Evolutionary conservation across 2,113 vertebrate genomes (phyloP).

Genomic region (Poeciliopsis prolifica): DNA sequence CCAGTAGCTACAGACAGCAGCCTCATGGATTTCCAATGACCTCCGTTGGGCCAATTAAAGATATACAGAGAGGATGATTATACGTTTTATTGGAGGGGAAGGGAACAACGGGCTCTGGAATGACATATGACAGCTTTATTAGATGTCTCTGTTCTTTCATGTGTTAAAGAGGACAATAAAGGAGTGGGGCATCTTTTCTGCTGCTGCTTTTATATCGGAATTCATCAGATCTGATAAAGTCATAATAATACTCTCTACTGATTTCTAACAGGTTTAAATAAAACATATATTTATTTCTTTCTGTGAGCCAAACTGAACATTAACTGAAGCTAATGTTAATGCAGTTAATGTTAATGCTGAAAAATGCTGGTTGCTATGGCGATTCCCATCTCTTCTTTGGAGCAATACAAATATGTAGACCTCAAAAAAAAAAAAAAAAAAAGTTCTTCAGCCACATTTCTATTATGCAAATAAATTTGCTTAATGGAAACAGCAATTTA

Average conservation of each 20-base stretch:
- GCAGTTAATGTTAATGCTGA: not conserved
- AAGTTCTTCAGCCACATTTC: too few relatives aligned
- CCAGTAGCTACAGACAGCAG: slow-evolving; percentile 26
- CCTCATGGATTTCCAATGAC: slow-evolving; percentile 62
- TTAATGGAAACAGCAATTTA: too few relatives aligned
- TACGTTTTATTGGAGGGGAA: slow-evolving; percentile 51
- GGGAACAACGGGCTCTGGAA: slow-evolving; percentile 41
- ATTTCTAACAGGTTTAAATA: not conserved
- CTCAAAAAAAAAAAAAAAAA: too few relatives aligned
- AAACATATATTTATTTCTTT: not conserved
- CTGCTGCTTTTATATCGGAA: not conserved
- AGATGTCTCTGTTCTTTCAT: slow-evolving; percentile 23
- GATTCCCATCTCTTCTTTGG: too few relatives aligned
- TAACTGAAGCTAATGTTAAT: not conserved
- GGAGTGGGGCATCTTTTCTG: slow-evolving; percentile 15
- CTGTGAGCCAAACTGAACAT: not conserved
- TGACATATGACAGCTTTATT: slow-evolving; percentile 59
- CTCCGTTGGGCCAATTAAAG: slow-evolving; percentile 57
- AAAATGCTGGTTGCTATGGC: not conserved
- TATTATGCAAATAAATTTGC: too few relatives aligned
- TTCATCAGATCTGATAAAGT: not conserved
- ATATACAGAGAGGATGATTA: slow-evolving; percentile 46
- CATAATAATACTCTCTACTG: not conserved
- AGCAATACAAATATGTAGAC: too few relatives aligned
- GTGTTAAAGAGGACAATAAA: slow-evolving; percentile 14